Percentiles rank a stretch among this genome's conserved stretches.
phyloP scores from a whole-genome alignment of 2,797 vertebrate species.

The Poecilia picta region DNA sequence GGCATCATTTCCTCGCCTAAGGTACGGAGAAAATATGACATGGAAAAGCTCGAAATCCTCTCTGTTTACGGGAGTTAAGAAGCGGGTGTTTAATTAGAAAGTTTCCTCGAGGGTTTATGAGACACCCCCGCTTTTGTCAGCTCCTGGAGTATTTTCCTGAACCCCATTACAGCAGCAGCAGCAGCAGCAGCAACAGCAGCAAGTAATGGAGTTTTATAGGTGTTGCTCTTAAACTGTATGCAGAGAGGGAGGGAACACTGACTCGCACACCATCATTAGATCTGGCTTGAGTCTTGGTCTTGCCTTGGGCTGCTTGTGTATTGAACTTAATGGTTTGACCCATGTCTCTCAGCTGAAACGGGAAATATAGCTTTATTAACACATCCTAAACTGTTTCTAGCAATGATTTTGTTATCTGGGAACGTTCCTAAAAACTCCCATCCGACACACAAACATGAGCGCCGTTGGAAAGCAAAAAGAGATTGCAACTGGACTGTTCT shows the following conservation, averaged over 20 bases:
- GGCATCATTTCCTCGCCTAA: constrained; percentile 67
- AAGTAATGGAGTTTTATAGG: constrained; percentile 82
- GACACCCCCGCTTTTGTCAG: constrained; percentile 74
- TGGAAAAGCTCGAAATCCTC: constrained; percentile 76
- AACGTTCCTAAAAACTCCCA: constrained; percentile 28
- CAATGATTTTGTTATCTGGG: constrained; percentile 26
- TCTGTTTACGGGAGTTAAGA: constrained; percentile 67
- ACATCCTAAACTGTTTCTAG: constrained; percentile 52
- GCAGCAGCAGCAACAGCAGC: constrained; percentile 69
- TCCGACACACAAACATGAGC: constrained; percentile 3
- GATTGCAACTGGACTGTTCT: constrained; percentile 1
- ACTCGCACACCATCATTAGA: constrained; percentile 73
- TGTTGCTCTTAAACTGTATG: constrained; percentile 77
- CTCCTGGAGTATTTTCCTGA: constrained; percentile 74
- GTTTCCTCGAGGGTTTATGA: constrained; percentile 78
- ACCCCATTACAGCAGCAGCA: constrained; percentile 74
- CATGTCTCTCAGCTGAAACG: constrained; percentile 56
- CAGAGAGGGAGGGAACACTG: constrained; percentile 68
- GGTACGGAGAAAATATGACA: constrained; percentile 81
- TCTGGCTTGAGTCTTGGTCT: constrained; percentile 64
- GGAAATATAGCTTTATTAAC: constrained; percentile 52
- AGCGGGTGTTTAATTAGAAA: constrained; percentile 75
- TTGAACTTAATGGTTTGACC: constrained; percentile 66
- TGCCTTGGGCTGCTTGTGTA: constrained; percentile 49
- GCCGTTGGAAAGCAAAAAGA: constrained; percentile 25